phyloP scores from a whole-genome alignment of 2,797 vertebrate genomes.

The Pangasius larnaudii region DNA sequence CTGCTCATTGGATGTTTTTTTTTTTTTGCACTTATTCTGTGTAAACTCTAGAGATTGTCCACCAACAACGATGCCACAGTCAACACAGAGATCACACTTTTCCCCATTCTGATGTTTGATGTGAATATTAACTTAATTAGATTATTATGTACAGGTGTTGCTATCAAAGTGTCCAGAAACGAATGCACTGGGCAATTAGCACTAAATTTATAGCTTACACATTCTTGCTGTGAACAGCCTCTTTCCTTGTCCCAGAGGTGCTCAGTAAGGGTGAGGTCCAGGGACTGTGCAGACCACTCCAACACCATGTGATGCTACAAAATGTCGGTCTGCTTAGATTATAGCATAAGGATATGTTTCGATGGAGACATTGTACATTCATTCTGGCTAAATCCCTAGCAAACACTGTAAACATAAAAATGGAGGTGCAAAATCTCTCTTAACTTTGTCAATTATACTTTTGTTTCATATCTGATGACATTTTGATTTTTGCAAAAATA shows the following conservation, averaged over 20 bases:
- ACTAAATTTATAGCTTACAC: background rate
- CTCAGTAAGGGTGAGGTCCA: background rate
- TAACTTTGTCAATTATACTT: background rate
- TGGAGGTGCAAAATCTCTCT: too few species aligned
- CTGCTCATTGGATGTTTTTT: background rate
- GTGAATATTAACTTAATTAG: background rate
- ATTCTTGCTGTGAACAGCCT: background rate
- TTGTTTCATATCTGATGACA: background rate
- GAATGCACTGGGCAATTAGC: background rate
- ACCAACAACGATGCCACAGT: background rate
- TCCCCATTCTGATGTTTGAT: background rate
- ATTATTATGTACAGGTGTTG: background rate
- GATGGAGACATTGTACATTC: background rate
- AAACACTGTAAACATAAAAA: background rate
- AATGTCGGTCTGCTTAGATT: background rate
- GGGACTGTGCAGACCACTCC: background rate
- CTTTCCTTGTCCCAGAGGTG: background rate
- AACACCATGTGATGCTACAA: background rate
- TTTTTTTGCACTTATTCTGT: background rate
- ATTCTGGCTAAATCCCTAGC: background rate
- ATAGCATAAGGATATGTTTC: background rate
- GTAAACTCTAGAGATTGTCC: background rate
- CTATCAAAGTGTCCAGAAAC: background rate
- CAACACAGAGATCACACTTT: background rate
- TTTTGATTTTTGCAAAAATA: background rate